Percentiles rank a stretch among this genome's conserved stretches.
These are phyloP conservation scores for Willowsia nigromaculata DNA, from an alignment of 2,888 invertebrate genomes.

Conservation along the genomic window DNA sequence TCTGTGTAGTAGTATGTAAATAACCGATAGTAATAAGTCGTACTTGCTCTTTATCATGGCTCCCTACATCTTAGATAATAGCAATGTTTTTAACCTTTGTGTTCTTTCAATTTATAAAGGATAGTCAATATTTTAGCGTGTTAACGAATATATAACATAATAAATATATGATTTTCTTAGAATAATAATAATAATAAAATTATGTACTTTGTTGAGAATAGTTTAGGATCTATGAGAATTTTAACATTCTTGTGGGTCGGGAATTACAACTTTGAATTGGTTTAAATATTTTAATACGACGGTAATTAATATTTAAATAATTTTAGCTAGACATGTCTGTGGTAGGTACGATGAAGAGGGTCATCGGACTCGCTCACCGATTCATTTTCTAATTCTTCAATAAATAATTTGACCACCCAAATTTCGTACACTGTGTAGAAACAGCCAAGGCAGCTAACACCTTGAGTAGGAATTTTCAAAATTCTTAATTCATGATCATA, in stretches of 20 bases:
- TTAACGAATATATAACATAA: conserved; percentile 4
- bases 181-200: background rate
- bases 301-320: background rate
- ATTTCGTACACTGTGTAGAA: conserved; percentile 76
- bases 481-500: conserved; percentile 72
- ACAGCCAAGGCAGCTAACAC: conserved; percentile 73
- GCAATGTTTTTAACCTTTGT: background rate
- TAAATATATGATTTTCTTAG: background rate
- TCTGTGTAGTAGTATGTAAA: background rate
- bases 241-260: conserved; percentile 47
- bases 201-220: background rate
- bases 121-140: background rate
- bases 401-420: conserved; percentile 74
- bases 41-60: conserved; percentile 13
- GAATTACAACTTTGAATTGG: conserved; percentile 43
- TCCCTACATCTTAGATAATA: background rate
- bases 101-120: background rate
- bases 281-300: background rate
- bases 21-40: conserved; percentile 26
- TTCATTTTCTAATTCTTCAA: conserved; percentile 70
- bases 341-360: conserved; percentile 64
- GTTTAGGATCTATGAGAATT: conserved; percentile 4
- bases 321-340: conserved; percentile 65
- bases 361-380: conserved; percentile 64
- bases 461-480: conserved; percentile 74